Evolutionary conservation across 2,797 vertebrate genomes (phyloP), one percentile per base, ranked within the genome.

Genomic region (Siniperca undulata): DNA sequence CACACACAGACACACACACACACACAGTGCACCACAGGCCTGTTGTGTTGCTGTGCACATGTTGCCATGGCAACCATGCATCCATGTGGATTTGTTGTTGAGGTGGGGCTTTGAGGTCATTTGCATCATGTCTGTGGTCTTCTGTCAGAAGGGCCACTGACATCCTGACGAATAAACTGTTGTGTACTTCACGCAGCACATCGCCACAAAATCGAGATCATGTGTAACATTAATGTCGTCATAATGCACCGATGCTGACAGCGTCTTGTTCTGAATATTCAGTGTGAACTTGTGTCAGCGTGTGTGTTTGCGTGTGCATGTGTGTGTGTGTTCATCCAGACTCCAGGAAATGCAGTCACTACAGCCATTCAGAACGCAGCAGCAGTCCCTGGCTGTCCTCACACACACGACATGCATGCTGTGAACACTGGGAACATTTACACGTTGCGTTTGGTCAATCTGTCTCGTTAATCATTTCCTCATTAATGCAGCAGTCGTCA

Each of bases 331-430:
- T 48, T 12, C 20, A 24, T 59, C 67, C 68, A 44, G 14, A 52
- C 66, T 74, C 36, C 36, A 60, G 61, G 55, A 72, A 65, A 44
- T 53, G 38, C 46, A 48, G 38, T 68, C 62, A 77, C 77, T 72
- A 30, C 55, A 72, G 48, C 27, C 65, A 56, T 82, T 78, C 40
- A 68, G 55, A 55, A 13, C 8, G 34, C 30, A 46, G 48, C 61
- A 77, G 55, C 48, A 70, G 22, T 67, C 22, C 36, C 46, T 56
- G 38, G 22, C 38, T 36, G 19, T 69, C 11, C 55, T 13, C 20
- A 24, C 60, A 52, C 64, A 48, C 34, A 58, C 52, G 48, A 19
- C 36, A 22, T 44, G 7, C n/a, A 20, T 40, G 19, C 2, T 50
- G 20, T 38, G 16, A 19, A 72, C 12, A 61, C 19, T 59, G 19